Evolutionary conservation across 2,888 invertebrate genomes (phyloP).

Genomic region (Erebia palarica): DNA sequence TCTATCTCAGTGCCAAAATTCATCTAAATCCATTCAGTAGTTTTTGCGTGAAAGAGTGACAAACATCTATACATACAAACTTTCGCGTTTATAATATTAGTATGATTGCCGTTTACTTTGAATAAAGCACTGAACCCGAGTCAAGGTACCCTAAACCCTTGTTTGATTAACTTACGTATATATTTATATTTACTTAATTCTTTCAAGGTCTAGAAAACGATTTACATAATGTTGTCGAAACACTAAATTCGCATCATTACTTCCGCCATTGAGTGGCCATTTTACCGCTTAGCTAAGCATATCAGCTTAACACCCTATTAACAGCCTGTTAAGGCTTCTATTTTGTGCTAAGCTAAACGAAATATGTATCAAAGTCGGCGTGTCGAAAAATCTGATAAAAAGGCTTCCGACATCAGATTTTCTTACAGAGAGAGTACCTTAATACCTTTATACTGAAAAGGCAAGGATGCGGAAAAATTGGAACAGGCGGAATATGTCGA

Average conservation of each 20-base stretch:
- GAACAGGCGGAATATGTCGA: background rate
- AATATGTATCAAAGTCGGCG: background rate
- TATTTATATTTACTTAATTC: background rate
- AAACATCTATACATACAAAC: no score
- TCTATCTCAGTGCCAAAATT: no score
- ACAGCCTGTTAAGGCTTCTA: background rate
- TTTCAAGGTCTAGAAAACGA: background rate
- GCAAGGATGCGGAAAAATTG: background rate
- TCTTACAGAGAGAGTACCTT: no score
- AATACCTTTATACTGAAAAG: background rate
- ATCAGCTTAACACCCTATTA: background rate
- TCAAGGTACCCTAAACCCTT: background rate
- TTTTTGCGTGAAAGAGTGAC: no score
- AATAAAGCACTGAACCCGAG: background rate
- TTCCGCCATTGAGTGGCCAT: conserved; percentile 10
- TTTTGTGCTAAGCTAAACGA: background rate
- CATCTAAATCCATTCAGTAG: no score
- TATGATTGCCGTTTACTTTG: background rate
- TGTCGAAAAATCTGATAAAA: background rate
- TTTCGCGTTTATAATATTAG: no score
- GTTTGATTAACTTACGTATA: background rate
- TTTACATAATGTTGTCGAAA: conserved; percentile 7
- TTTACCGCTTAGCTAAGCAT: conserved; percentile 18
- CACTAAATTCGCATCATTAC: conserved; percentile 6
- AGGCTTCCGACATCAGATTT: background rate